Percentiles rank a stretch among this genome's conserved stretches.
These are phyloP conservation scores for Upupa epops DNA, from an alignment of 2,113 vertebrate genomes.

Conservation along the genomic window DNA sequence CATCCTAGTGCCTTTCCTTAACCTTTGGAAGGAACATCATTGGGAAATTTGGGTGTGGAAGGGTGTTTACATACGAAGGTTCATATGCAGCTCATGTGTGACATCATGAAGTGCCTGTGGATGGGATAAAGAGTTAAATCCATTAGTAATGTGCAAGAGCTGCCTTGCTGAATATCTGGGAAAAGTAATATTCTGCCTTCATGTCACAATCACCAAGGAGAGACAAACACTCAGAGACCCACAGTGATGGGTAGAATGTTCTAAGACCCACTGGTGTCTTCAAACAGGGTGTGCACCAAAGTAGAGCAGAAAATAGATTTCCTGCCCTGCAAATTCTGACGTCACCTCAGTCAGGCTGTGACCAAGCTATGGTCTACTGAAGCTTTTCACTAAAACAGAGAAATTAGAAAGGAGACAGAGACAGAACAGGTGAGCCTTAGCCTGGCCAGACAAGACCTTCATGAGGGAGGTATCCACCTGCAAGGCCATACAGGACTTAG, in stretches of 20 bases:
- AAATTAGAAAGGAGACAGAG: not conserved
- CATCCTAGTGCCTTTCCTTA: not conserved
- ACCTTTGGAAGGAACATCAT: not conserved
- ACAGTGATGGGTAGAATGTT: too few species aligned
- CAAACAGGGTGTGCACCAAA: not conserved
- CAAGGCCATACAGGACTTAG: not conserved
- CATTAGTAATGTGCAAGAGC: constrained; percentile 38
- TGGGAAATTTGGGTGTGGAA: not conserved
- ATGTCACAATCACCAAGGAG: not conserved
- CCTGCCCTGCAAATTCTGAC: not conserved
- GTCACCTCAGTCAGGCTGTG: not conserved
- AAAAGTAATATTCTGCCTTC: not conserved
- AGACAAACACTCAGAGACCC: not conserved
- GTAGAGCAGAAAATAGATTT: not conserved
- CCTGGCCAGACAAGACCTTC: not conserved
- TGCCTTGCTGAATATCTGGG: not conserved
- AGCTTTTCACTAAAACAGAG: not conserved
- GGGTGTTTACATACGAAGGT: constrained; percentile 32
- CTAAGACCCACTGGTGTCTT: not conserved
- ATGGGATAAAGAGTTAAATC: constrained; percentile 18
- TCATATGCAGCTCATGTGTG: constrained; percentile 1
- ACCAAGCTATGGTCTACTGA: not conserved
- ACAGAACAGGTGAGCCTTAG: rapidly evolving
- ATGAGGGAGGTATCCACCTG: not conserved
- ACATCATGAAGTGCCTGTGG: constrained; percentile 11